Percentiles rank a stretch among this genome's conserved stretches.
Evolutionary conservation across 2,797 vertebrate species (phyloP).

Genomic region (Scarus forsteni): DNA sequence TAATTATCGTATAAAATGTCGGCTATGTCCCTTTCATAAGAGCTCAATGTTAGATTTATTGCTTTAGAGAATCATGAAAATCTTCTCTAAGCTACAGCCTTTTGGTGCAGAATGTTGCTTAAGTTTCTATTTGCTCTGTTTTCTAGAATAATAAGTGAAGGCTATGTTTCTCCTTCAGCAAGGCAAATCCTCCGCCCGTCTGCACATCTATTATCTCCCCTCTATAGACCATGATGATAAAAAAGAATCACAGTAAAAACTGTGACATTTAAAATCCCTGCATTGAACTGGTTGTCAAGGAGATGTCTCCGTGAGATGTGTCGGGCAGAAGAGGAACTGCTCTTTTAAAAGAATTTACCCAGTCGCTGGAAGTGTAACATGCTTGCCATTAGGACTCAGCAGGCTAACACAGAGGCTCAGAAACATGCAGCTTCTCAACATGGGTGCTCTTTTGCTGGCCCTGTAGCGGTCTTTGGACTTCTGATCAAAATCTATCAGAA

Average conservation of each 20-base stretch:
- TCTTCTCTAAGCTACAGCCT: slow-evolving; percentile 3
- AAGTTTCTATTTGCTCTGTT: slow-evolving; percentile 31
- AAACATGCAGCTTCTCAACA: slow-evolving; percentile 31
- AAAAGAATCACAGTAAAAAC: slow-evolving; percentile 77
- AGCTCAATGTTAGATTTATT: neutral
- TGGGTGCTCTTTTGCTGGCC: slow-evolving; percentile 8
- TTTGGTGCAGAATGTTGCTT: slow-evolving; percentile 14
- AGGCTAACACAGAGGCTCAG: slow-evolving; percentile 57
- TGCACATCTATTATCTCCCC: slow-evolving; percentile 61
- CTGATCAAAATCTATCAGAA: slow-evolving; percentile 57
- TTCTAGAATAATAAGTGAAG: slow-evolving; percentile 24
- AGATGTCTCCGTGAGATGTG: slow-evolving; percentile 75
- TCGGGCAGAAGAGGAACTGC: slow-evolving; percentile 59
- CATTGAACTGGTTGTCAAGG: slow-evolving; percentile 79
- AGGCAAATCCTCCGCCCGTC: slow-evolving; percentile 33
- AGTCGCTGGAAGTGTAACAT: slow-evolving; percentile 66
- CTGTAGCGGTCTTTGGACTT: slow-evolving; percentile 33
- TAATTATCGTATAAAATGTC: slow-evolving; percentile 53
- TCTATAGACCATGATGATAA: slow-evolving; percentile 65
- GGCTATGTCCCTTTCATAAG: slow-evolving; percentile 19
- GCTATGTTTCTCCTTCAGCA: slow-evolving; percentile 24
- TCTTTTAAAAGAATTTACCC: slow-evolving; percentile 74
- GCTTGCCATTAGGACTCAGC: slow-evolving; percentile 69
- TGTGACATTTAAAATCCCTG: slow-evolving; percentile 79
- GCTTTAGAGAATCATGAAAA: neutral